Evolutionary conservation across 2,888 invertebrate genomes (phyloP), one percentile per base, ranked within the genome.

Genomic region (Drepana falcataria): DNA sequence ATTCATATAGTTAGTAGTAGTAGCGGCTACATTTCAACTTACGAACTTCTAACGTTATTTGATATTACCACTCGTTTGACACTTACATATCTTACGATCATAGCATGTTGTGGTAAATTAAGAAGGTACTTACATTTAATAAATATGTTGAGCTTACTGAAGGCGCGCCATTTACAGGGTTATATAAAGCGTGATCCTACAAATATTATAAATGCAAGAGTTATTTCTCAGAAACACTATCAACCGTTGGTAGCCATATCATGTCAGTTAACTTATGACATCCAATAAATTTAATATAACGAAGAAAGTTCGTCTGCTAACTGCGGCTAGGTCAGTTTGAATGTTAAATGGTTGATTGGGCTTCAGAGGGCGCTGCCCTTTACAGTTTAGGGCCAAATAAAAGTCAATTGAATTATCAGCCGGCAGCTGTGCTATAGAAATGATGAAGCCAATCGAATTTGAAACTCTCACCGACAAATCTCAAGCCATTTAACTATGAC

Each of bases 371-470:
- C 77, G 71, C 79, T 80, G 85, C 77, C 81, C 85, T 81, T 73
- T 69, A 68, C 68, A 63, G 66, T 69, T 61, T 61, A 68, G 67
- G 75, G 76, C 74, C 75, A 82, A 83, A 73, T 76, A 44, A 77
- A 73, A 80, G 85, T 85, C 82, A 89, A 89, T 89, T 84, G 76
- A 78, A 81, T 85, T 44, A 44, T 44, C 6, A 76, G 85, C 79
- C 71, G 76, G 61, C 44, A 44, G 44, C 44, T 44, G 65, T 67
- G 63, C 57, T 60, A 59, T 65, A 60, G 55, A 58, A 56, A 56
- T 56, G 52, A 54, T 57, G 9, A 44, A 9, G 9, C 2, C 44
- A 44, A 44, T 44, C 6, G 9, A 6, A 9, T 44, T 44, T 44
- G 9, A 44, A 44, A 44, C 9, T 3, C 9, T 44, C 9, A 44